Evolutionary conservation across 2,888 invertebrate genomes (phyloP).

Genomic region (Orthosia gothica): DNA sequence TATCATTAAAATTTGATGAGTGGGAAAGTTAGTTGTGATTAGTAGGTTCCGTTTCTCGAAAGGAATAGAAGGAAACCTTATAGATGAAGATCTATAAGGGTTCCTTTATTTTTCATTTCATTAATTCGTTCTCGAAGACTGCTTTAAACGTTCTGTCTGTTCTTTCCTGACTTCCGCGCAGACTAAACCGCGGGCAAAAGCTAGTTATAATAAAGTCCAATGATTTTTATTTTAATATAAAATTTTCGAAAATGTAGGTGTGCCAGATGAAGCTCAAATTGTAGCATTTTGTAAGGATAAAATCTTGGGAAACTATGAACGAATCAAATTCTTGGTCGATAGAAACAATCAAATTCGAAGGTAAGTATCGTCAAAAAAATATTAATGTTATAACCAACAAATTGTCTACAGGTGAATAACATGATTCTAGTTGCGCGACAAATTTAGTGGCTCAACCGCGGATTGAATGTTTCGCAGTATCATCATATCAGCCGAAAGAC

Average conservation of each 20-base stretch:
- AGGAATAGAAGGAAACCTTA: too few relatives aligned
- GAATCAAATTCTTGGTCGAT: slow-evolving; percentile 92
- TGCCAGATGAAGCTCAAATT: slow-evolving; percentile 95
- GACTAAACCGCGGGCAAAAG: not conserved
- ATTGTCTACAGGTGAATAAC: not conserved
- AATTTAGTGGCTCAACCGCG: not conserved
- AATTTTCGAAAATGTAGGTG: slow-evolving; percentile 82
- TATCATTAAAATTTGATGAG: not conserved
- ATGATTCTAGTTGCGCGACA: not conserved
- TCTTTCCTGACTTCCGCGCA: not conserved
- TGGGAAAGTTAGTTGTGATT: too few relatives aligned
- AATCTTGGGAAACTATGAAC: slow-evolving; percentile 92
- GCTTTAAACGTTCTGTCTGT: too few relatives aligned
- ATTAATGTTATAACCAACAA: not conserved
- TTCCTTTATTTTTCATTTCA: too few relatives aligned
- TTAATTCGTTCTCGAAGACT: too few relatives aligned
- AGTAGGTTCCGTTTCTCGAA: too few relatives aligned
- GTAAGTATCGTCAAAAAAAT: slow-evolving; percentile 64
- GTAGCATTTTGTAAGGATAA: slow-evolving; percentile 94
- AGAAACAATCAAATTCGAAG: slow-evolving; percentile 92
- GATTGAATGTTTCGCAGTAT: too few relatives aligned
- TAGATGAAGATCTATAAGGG: too few relatives aligned
- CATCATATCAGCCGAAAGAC: too few relatives aligned
- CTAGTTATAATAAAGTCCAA: not conserved
- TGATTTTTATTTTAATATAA: not conserved